These are phyloP conservation scores for Stichopus chloronotus DNA, from an alignment of 35 echinoderm and acorn worm species.

Conservation along the genomic window DNA sequence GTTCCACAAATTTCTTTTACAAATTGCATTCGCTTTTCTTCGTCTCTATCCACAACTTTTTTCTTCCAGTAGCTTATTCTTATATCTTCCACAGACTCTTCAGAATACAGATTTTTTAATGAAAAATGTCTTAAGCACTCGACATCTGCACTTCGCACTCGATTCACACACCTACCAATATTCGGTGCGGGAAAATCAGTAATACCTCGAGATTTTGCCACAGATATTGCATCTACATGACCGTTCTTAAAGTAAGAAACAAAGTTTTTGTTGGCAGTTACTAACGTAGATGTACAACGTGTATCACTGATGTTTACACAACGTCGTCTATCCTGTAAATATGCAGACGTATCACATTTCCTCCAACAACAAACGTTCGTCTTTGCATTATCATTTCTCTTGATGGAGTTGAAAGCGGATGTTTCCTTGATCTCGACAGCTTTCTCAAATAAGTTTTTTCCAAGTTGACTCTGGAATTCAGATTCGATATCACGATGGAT, in stretches of 20 bases:
- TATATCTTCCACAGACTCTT: conserved; percentile 26
- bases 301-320: conserved; percentile 49
- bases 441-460: conserved; percentile 48
- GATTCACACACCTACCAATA: conserved; percentile 37
- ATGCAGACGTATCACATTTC: conserved; percentile 17
- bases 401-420: not conserved
- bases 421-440: conserved; percentile 26
- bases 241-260: conserved; percentile 32
- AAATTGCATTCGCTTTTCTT: conserved; percentile 7
- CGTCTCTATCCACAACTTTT: conserved; percentile 28
- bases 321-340: conserved; percentile 23
- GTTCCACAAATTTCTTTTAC: conserved; percentile 40
- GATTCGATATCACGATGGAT: conserved; percentile 49
- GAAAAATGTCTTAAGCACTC: conserved; percentile 8
- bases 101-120: conserved; percentile 35
- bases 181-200: conserved; percentile 42
- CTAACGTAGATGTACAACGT: conserved; percentile 23
- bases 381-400: not conserved
- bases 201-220: conserved; percentile 8
- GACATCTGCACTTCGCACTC: conserved; percentile 18
- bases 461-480: conserved; percentile 53
- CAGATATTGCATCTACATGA: not conserved
- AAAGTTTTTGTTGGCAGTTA: conserved; percentile 43
- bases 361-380: conserved; percentile 13
- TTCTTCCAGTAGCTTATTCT: conserved; percentile 25